Base-by-base conservation (phyloP, 1,140 invertebrate genomes). In the Orchesella cincta region DNA sequence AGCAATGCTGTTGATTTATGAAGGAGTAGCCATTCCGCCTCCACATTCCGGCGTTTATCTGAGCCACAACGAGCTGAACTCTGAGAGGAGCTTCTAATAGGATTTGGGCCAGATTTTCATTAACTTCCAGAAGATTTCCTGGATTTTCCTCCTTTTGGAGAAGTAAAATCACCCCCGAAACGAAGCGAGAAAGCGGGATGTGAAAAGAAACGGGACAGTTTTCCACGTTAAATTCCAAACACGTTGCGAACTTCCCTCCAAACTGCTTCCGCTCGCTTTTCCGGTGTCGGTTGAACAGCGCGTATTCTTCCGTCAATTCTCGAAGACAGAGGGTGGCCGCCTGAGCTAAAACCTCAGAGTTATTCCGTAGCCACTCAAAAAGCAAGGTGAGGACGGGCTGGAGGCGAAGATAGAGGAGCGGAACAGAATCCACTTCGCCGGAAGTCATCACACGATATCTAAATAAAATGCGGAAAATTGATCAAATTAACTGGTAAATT, bases 1-100 rank as follows among this genome's bases (percentile, higher is more conserved):
- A 98, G 86, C 97, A 97, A 84, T 93, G 97, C 0, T 98, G 88
- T 85, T 98, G 98, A 88, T 99, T 98, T 5, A 98, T 88, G 12
- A 99, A 86, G 1, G 96, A 95, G 85, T 97, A 98, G 3, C 98
- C 98, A 86, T 99, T 99, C 79, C 97, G 89, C 36, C 96, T 89
- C 98, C 98, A 99, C 94, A 99, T 96, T 23, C 95, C 94, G 1
- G 96, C 93, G 84, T 97, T 92, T 80, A 85, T 83, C 84, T 94
- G 93, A 0, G 93, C 91, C 76, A 95, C 93, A 92, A 96, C 93
- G 0, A 93, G 92, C 85, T 92, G 86, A 23, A 87, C 87, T 73
- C 90, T 82, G 16, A 92, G 84, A 5, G 90, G 88, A 26, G 89
- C 87, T 82, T 92, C 97, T 52, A 99, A 98, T 90, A 80, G 94